A percentile compares a stretch with the other conserved stretches of the same genome.
These are phyloP conservation scores for Branchellion lobata DNA, from an alignment of 2,888 invertebrate species.

Conservation along the genomic window DNA sequence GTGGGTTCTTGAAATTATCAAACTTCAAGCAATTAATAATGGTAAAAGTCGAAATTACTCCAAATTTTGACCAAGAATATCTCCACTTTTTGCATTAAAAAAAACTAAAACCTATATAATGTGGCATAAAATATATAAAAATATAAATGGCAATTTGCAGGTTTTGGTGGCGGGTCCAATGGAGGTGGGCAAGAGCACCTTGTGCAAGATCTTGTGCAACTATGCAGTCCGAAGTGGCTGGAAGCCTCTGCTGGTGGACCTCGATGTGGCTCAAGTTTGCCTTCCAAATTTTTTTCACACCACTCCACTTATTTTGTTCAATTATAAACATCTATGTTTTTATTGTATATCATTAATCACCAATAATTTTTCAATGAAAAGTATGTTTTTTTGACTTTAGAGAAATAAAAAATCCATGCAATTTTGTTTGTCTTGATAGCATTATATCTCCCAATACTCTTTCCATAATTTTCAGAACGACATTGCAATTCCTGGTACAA, in stretches of 20 bases:
- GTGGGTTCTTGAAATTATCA: not conserved
- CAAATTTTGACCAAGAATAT: too few relatives aligned
- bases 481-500: conserved; percentile 34
- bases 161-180: conserved; percentile 87
- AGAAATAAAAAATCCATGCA: too few relatives aligned
- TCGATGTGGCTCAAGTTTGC: conserved; percentile 90
- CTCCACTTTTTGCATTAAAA: too few relatives aligned
- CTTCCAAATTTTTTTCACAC: too few relatives aligned
- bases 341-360: not conserved
- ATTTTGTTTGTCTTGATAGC: too few relatives aligned
- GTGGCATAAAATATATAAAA: too few relatives aligned
- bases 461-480: too few relatives aligned
- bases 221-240: conserved; percentile 86
- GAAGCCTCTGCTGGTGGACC: conserved; percentile 83
- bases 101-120: too few relatives aligned
- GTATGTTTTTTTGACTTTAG: too few relatives aligned
- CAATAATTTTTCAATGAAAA: not conserved
- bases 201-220: conserved; percentile 83
- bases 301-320: not conserved
- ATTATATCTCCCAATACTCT: too few relatives aligned
- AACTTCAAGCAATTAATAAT: too few relatives aligned
- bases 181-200: conserved; percentile 93
- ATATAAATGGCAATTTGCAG: conserved; percentile 54
- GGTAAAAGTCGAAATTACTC: too few relatives aligned
- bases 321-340: not conserved